These are phyloP conservation scores for Drosophila nannoptera DNA, from an alignment of 1,140 invertebrate species.

Conservation along the genomic window DNA sequence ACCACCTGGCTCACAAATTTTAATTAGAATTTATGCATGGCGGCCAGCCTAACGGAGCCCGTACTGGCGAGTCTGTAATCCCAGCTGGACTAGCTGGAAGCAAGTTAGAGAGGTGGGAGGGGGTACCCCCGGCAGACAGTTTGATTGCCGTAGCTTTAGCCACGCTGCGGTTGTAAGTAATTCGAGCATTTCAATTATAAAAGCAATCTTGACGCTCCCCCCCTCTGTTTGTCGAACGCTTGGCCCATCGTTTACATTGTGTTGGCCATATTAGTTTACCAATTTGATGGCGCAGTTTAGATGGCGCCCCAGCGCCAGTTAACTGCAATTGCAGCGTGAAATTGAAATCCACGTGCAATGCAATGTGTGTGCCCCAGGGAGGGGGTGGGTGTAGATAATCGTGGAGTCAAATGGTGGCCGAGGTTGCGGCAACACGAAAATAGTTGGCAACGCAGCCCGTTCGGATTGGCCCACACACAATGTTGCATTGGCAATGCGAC, in stretches of 20 bases:
- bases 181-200: slow-evolving; percentile 72
- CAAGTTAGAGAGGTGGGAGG: neutral
- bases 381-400: neutral
- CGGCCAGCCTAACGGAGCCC: slow-evolving; percentile 20
- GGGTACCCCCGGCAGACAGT: neutral
- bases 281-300: slow-evolving; percentile 27
- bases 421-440: slow-evolving; percentile 12
- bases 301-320: neutral
- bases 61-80: slow-evolving; percentile 7
- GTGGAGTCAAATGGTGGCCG: too few relatives aligned
- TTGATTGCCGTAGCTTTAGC: slow-evolving; percentile 22
- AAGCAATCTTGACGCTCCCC: slow-evolving; percentile 49
- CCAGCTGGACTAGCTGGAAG: slow-evolving; percentile 1
- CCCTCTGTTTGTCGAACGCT: slow-evolving; percentile 13
- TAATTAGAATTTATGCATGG: slow-evolving; percentile 71
- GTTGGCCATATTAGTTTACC: slow-evolving; percentile 58
- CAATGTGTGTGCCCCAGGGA: neutral
- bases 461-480: slow-evolving; percentile 62
- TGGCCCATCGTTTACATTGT: slow-evolving; percentile 47
- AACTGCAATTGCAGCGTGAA: slow-evolving; percentile 6
- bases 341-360: slow-evolving; percentile 38
- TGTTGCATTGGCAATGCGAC: slow-evolving; percentile 42
- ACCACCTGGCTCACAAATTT: slow-evolving; percentile 70
- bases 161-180: slow-evolving; percentile 43
- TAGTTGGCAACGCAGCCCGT: slow-evolving; percentile 43